Evolutionary conservation across 2,888 invertebrate genomes (phyloP).

Genomic region (Ariolimax columbianus): DNA sequence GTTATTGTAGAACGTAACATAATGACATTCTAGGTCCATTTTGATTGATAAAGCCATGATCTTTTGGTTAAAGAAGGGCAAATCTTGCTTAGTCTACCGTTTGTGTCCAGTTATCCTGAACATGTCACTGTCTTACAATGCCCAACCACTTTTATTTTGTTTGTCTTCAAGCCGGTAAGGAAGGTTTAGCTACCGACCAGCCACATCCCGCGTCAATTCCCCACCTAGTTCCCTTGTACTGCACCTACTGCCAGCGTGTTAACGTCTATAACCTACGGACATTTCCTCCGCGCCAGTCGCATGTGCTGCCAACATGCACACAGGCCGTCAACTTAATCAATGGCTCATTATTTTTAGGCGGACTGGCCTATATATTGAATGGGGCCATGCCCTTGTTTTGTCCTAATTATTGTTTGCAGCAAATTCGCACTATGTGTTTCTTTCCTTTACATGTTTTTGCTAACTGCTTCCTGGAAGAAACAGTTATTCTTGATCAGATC

Average conservation of each 20-base stretch:
- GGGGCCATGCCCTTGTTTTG: neutral
- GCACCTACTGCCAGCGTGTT: neutral
- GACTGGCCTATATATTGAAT: neutral
- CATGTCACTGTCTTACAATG: too few species aligned
- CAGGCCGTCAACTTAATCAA: conserved; percentile 7
- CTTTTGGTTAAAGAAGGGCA: too few species aligned
- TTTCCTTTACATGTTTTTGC: neutral
- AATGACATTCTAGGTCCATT: too few species aligned
- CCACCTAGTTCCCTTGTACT: neutral
- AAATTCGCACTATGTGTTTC: neutral
- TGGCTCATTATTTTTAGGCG: neutral
- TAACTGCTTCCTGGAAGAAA: neutral
- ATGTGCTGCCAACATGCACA: neutral
- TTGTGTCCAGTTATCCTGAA: too few species aligned
- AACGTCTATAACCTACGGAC: neutral
- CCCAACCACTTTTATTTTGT: too few species aligned
- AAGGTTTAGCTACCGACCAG: too few species aligned
- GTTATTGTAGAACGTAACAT: too few species aligned
- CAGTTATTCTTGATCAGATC: neutral
- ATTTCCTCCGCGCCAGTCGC: neutral
- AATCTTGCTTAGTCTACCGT: too few species aligned
- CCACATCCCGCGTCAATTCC: too few species aligned
- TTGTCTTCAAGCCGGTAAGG: too few species aligned
- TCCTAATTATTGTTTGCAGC: neutral
- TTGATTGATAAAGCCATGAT: too few species aligned